Evolutionary conservation across 2,797 vertebrate genomes (phyloP).

Genomic region (Austrolebias charrua): DNA sequence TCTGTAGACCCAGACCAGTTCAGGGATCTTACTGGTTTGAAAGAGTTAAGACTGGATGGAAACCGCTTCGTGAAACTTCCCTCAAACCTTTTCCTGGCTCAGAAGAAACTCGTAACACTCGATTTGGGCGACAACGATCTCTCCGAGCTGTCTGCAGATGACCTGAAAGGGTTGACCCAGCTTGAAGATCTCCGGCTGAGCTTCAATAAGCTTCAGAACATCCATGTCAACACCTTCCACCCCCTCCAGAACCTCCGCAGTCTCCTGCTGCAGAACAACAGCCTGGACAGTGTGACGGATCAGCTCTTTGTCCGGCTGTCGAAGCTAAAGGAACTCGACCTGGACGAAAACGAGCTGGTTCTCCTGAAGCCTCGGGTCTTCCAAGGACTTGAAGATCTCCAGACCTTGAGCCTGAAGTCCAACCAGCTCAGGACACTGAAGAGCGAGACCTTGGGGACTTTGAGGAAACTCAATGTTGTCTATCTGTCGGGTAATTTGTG

Average conservation of each 20-base stretch:
- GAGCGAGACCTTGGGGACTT: constrained; percentile 43
- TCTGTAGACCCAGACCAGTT: constrained; percentile 51
- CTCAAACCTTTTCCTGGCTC: constrained; percentile 34
- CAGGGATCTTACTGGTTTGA: constrained; percentile 39
- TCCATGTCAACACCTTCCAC: constrained; percentile 46
- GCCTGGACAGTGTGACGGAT: constrained; percentile 36
- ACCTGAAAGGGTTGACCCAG: constrained; percentile 36
- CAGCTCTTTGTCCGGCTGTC: constrained; percentile 44
- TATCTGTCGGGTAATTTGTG: constrained; percentile 66
- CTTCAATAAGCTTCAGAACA: constrained; percentile 54
- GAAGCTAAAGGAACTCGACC: constrained; percentile 58
- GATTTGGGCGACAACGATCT: constrained; percentile 61
- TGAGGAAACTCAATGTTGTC: constrained; percentile 36
- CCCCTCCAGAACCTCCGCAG: constrained; percentile 39
- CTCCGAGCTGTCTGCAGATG: constrained; percentile 22
- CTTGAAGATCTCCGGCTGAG: constrained; percentile 63
- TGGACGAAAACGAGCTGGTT: constrained; percentile 65
- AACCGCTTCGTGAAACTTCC: constrained; percentile 59
- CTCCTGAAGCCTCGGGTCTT: constrained; percentile 48
- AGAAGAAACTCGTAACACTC: constrained; percentile 46
- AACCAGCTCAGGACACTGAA: constrained; percentile 59
- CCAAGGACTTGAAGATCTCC: constrained; percentile 51
- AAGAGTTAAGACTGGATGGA: constrained; percentile 54
- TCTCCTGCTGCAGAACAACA: constrained; percentile 63
- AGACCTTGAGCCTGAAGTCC: constrained; percentile 59